Evolutionary conservation across 2,797 vertebrate species (phyloP).

Genomic region (Gallinago solitaria): DNA sequence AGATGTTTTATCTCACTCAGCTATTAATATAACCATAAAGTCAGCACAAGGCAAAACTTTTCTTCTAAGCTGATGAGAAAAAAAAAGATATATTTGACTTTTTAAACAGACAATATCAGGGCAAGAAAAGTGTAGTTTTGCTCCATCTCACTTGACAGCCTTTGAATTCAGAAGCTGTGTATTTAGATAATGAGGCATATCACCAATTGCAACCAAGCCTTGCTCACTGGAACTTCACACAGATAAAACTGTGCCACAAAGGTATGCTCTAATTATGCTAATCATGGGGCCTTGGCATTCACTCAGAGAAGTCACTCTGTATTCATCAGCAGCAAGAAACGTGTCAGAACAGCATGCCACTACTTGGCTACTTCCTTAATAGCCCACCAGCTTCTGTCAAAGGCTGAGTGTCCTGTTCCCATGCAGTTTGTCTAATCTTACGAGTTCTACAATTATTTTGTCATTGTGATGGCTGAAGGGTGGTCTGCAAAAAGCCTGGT

Average conservation of each 20-base stretch:
- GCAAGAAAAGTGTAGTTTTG: background rate
- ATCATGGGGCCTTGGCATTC: constrained; percentile 59
- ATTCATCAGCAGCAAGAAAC: constrained; percentile 40
- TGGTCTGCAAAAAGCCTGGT: constrained; percentile 50
- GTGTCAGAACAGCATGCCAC: constrained; percentile 73
- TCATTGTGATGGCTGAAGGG: constrained; percentile 65
- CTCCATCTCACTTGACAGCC: background rate
- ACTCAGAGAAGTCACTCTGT: constrained; percentile 54
- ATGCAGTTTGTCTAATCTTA: constrained; percentile 68
- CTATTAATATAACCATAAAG: background rate
- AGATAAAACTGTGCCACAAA: constrained; percentile 50
- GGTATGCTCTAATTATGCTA: constrained; percentile 73
- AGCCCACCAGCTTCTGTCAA: constrained; percentile 71
- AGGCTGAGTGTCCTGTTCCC: constrained; percentile 66
- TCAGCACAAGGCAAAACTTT: background rate
- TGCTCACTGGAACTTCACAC: constrained; percentile 31
- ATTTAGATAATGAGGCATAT: constrained; percentile 21
- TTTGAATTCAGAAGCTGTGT: constrained; percentile 12
- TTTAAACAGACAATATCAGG: background rate
- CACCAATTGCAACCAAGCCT: constrained; percentile 48
- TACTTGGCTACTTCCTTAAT: constrained; percentile 74
- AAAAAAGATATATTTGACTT: background rate
- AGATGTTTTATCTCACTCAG: constrained; percentile 23
- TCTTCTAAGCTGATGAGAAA: background rate
- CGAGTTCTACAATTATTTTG: constrained; percentile 76